Evolutionary conservation across 1,140 invertebrate genomes (phyloP).

Genomic region (Platyscapa corneri): DNA sequence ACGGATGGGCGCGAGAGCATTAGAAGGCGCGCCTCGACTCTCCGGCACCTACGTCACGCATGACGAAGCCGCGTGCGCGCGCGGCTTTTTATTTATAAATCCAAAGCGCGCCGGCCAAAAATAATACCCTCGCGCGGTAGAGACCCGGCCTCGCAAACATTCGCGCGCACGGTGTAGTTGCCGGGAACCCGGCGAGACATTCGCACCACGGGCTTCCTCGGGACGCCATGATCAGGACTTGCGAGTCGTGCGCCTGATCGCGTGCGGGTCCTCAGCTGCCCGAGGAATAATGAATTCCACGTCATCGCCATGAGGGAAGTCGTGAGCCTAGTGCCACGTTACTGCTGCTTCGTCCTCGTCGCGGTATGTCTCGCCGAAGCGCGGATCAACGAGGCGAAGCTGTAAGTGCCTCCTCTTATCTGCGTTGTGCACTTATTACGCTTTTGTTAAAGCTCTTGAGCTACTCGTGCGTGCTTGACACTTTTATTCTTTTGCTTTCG

Average conservation of each 20-base stretch:
- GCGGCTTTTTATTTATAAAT: slow-evolving; percentile 52
- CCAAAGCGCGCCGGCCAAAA: slow-evolving; percentile 46
- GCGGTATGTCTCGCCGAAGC: not conserved
- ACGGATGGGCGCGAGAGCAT: not conserved
- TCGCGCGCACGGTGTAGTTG: slow-evolving; percentile 14
- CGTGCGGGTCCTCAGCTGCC: not conserved
- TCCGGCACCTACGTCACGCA: not conserved
- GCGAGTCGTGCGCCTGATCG: not conserved
- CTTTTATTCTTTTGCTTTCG: no score
- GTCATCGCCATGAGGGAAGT: slow-evolving; percentile 15
- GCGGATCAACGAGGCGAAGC: slow-evolving; percentile 16
- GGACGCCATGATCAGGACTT: not conserved
- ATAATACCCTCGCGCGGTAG: slow-evolving; percentile 33
- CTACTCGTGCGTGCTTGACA: not conserved
- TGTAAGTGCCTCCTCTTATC: slow-evolving; percentile 19
- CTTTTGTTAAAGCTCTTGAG: not conserved
- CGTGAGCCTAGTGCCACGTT: not conserved
- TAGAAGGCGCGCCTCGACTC: not conserved
- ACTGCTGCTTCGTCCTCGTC: slow-evolving; percentile 8
- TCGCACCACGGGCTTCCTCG: no score
- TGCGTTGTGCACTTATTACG: not conserved
- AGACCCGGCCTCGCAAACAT: not conserved
- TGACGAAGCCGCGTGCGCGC: not conserved
- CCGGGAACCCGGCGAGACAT: slow-evolving; percentile 39
- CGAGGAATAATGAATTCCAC: not conserved